phyloP scores from a whole-genome alignment of 2,888 invertebrate species.

The Dysmachus trigonus region DNA sequence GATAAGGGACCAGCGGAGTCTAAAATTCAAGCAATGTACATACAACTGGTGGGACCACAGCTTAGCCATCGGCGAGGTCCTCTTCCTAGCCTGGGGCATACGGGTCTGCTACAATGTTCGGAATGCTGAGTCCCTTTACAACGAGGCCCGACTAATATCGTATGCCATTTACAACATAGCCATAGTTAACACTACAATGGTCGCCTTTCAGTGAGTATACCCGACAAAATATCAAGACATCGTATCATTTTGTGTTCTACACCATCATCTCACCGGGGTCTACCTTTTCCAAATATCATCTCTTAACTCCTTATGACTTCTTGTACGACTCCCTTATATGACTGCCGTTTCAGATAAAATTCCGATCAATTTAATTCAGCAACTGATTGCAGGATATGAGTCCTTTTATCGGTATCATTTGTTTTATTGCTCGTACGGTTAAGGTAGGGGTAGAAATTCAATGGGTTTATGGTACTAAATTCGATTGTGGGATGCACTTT shows the following conservation, averaged over 20 bases:
- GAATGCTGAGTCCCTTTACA: conserved; percentile 91
- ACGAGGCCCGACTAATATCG: conserved; percentile 91
- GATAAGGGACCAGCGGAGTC: conserved; percentile 77
- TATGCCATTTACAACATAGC: conserved; percentile 96
- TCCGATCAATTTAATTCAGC: neutral
- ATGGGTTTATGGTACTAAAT: neutral
- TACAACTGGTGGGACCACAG: conserved; percentile 97
- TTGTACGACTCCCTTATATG: neutral
- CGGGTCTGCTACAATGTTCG: conserved; percentile 86
- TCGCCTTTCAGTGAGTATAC: conserved; percentile 89
- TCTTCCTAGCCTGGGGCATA: conserved; percentile 86
- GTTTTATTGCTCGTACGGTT: neutral
- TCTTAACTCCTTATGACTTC: conserved; percentile 8
- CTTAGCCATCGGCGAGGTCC: conserved; percentile 81
- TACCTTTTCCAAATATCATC: neutral
- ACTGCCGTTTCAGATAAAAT: neutral
- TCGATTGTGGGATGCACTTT: neutral
- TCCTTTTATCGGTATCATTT: neutral
- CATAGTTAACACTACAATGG: conserved; percentile 90
- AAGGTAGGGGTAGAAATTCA: neutral
- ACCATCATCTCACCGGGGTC: neutral
- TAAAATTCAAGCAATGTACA: conserved; percentile 88
- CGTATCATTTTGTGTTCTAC: neutral
- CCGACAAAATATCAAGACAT: neutral
- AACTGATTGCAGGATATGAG: neutral